Evolutionary conservation across 2,113 vertebrate species (phyloP).

Genomic region (Neopipo cinnamomea): DNA sequence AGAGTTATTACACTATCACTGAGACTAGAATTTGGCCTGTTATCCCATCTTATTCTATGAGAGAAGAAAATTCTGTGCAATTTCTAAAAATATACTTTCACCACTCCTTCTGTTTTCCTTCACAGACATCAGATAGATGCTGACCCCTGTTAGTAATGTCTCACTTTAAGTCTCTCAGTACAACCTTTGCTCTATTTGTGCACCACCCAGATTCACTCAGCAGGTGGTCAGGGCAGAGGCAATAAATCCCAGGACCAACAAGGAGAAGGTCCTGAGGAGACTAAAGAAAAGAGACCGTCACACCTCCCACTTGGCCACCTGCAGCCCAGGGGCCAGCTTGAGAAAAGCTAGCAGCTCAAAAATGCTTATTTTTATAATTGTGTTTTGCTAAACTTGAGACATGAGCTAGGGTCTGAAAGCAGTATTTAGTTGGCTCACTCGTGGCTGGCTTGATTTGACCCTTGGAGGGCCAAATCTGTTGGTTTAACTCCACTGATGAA

Average conservation of each 20-base stretch:
- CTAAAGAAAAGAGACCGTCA: neutral
- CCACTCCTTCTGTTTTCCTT: neutral
- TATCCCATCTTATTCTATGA: neutral
- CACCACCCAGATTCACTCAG: neutral
- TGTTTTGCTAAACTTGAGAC: neutral
- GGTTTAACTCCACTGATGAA: neutral
- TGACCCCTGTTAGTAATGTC: neutral
- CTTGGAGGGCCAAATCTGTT: neutral
- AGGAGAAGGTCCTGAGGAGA: neutral
- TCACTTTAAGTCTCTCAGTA: neutral
- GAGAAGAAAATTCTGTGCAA: neutral
- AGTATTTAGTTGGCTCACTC: neutral
- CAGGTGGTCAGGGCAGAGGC: neutral
- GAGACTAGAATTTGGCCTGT: neutral
- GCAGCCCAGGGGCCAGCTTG: neutral
- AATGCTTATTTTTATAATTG: neutral
- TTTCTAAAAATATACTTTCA: neutral
- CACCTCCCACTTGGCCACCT: neutral
- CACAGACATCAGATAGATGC: neutral
- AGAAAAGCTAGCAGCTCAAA: constrained; percentile 12
- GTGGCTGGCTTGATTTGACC: constrained; percentile 24
- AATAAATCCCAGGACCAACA: neutral
- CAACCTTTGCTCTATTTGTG: neutral
- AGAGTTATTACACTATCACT: neutral
- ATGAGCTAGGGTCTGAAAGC: neutral